Evolutionary conservation across 2,888 invertebrate genomes (phyloP).

Genomic region (Dendrolimus houi): DNA sequence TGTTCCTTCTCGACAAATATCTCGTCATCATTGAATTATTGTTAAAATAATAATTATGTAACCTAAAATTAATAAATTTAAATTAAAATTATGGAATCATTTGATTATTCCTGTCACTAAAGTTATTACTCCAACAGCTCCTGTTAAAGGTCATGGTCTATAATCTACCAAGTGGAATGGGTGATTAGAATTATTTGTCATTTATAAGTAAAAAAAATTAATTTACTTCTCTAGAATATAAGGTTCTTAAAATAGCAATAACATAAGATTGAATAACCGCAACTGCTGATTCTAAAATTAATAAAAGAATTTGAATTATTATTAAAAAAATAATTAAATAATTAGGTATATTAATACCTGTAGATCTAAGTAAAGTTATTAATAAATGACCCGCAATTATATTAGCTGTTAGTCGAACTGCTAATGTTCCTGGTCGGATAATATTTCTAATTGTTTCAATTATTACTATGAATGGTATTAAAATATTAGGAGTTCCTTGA

Average conservation of each 20-base stretch:
- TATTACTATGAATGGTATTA: too few species aligned
- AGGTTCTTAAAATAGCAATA: slow-evolving; percentile 78
- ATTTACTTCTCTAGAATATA: slow-evolving; percentile 81
- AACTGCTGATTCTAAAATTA: slow-evolving; percentile 77
- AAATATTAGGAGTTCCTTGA: slow-evolving; percentile 56
- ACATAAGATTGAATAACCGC: slow-evolving; percentile 78
- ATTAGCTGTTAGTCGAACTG: slow-evolving; percentile 84
- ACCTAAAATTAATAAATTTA: slow-evolving; percentile 69
- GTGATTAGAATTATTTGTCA: slow-evolving; percentile 73
- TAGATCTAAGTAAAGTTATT: slow-evolving; percentile 75
- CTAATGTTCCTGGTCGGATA: slow-evolving; percentile 82
- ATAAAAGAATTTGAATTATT: slow-evolving; percentile 63
- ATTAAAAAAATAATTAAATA: slow-evolving; percentile 49
- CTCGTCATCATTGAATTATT: slow-evolving; percentile 83
- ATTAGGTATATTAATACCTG: slow-evolving; percentile 27
- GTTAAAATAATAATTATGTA: slow-evolving; percentile 61
- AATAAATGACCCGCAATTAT: slow-evolving; percentile 85
- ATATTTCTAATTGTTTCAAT: too few species aligned
- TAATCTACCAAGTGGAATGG: slow-evolving; percentile 80
- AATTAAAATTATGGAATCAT: slow-evolving; percentile 78
- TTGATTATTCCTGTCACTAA: slow-evolving; percentile 75
- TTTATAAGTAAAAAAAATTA: slow-evolving; percentile 41
- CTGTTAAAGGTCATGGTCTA: slow-evolving; percentile 68
- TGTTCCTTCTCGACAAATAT: slow-evolving; percentile 80
- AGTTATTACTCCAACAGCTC: slow-evolving; percentile 75